phyloP scores from a whole-genome alignment of 1,140 invertebrate genomes.

The Papilio aristodemus region DNA sequence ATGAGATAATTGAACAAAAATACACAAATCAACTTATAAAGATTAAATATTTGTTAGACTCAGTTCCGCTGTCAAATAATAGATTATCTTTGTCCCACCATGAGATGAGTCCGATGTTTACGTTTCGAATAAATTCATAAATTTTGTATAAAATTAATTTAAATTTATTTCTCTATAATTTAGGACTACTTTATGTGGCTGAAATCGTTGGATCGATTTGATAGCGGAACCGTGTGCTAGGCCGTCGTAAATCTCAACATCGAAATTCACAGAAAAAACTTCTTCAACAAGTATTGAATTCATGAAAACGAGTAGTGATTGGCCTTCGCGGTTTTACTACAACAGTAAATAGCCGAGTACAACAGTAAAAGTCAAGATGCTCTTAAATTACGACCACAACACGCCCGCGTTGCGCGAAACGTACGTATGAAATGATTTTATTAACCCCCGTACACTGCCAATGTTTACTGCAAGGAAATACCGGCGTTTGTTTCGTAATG shows the following conservation, averaged over 20 bases:
- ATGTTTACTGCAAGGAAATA: constrained; percentile 50
- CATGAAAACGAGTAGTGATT: constrained; percentile 59
- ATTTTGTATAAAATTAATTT: constrained; percentile 17
- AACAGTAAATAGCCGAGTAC: constrained; percentile 65
- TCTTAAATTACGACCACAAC: constrained; percentile 61
- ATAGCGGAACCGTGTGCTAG: not conserved
- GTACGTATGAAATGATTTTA: constrained; percentile 64
- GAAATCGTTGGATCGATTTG: constrained; percentile 7
- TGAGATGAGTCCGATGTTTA: not conserved
- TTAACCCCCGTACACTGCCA: constrained; percentile 57
- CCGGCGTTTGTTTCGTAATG: constrained; percentile 42
- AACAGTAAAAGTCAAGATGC: constrained; percentile 67
- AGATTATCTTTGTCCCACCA: not conserved
- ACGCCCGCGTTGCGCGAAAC: constrained; percentile 48
- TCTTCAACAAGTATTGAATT: constrained; percentile 47
- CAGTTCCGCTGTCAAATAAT: not conserved
- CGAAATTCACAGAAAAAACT: constrained; percentile 40
- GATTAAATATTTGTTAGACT: not conserved
- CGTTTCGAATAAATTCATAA: not conserved
- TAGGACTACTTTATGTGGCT: constrained; percentile 5
- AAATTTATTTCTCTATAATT: constrained; percentile 9
- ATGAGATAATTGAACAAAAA: not conserved
- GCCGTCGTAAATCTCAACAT: constrained; percentile 13
- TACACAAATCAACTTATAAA: not conserved
- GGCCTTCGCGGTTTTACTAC: constrained; percentile 70